Base-by-base conservation (phyloP, 2,797 vertebrate species). In the Danio jaintianensis region DNA sequence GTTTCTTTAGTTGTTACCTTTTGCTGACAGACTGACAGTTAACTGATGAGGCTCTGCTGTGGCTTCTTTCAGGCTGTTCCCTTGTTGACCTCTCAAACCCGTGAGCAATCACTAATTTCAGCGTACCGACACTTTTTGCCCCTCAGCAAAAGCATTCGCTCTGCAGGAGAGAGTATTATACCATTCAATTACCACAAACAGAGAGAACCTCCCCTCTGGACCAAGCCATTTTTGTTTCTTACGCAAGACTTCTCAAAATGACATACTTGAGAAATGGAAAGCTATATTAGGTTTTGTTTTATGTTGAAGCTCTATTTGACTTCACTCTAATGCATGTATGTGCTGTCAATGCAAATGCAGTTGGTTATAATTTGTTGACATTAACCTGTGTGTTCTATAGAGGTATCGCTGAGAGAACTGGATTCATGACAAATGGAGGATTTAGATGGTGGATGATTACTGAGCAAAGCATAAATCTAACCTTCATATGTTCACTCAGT, bases 51-150 rank as follows among this genome's bases (percentile, higher is more conserved):
- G 40, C 42, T 47, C 29, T 20, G 38, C 43, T 20, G 42, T 29
- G 52, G 20, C 55, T 68, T 70, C 45, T 29, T 82, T 82, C 13
- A 70, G 50, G 43, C 63, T 55, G 18, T 42, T 52, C 16, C 45
- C n/a, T n/a, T 16, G 0, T 59, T 48, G 42, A 80, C 42, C 45
- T 16, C 43, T 11, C 20, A 18, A 71, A 53, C 47, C 62, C 64
- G 58, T 36, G n/a, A n/a, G 29, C 50, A 42, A 47, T 75, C 58
- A 68, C 29, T 83, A 75, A 85, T 67, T 81, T 64, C 58, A 85
- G 70, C 58, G 22, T 56, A 50, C 61, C 43, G 48, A 79, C 72
- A 72, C 72, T 42, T 45, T 72, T 58, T 68, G 67, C 72, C 72
- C 73, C 3, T n/a, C 9, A 53, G 78, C 18, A 12, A 50, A 68